Percentiles rank a stretch among this genome's conserved stretches.
These are phyloP conservation scores for Caloenas nicobarica DNA, from an alignment of 2,113 vertebrate genomes.

Conservation along the genomic window DNA sequence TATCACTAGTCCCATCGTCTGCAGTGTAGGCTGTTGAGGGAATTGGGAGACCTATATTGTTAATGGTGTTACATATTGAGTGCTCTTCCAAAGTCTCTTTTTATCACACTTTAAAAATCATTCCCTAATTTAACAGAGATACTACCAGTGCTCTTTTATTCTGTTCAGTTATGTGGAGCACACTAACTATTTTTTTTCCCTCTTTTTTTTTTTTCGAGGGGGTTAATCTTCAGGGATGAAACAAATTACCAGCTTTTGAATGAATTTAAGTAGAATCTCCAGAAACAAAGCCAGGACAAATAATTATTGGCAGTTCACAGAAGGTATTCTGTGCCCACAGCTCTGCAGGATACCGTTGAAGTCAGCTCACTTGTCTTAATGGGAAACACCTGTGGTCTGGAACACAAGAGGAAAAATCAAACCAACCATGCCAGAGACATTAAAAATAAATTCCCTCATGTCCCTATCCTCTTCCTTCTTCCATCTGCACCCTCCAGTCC, in stretches of 20 bases:
- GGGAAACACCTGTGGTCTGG: conserved; percentile 77
- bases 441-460: conserved; percentile 64
- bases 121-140: conserved; percentile 69
- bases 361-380: conserved; percentile 74
- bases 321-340: conserved; percentile 71
- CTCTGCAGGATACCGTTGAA: conserved; percentile 75
- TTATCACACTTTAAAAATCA: conserved; percentile 70
- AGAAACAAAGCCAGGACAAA: conserved; percentile 83
- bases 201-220: not conserved
- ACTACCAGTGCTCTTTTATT: conserved; percentile 65
- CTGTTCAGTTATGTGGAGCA: conserved; percentile 66
- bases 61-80: conserved; percentile 27
- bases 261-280: conserved; percentile 74
- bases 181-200: not conserved
- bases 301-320: conserved; percentile 79
- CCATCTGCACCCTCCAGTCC: not conserved
- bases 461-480: not conserved
- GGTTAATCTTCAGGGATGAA: conserved; percentile 79
- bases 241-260: conserved; percentile 82
- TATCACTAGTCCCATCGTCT: conserved; percentile 4
- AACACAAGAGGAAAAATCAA: conserved; percentile 69
- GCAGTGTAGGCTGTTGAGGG: not conserved
- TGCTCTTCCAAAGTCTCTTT: conserved; percentile 54
- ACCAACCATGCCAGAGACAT: conserved; percentile 60
- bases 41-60: conserved; percentile 50